Conservation (phyloP, 1,140 invertebrate species). For the Phortica variegata region DNA sequence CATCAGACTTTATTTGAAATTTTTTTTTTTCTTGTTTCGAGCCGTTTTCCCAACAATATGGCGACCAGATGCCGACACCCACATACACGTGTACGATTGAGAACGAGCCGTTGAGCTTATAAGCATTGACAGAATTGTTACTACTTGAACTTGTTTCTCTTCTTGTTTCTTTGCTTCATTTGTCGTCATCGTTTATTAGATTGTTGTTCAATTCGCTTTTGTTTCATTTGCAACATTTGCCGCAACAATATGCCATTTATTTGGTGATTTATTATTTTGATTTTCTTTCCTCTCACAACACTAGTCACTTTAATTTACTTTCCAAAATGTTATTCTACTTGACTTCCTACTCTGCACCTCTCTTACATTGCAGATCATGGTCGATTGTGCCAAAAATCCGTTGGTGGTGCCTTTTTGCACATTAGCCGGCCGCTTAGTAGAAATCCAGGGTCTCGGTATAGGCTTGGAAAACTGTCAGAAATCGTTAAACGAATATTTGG, state of each 20-base stretch:
- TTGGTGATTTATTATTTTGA: constrained; percentile 55
- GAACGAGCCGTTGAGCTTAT: constrained; percentile 43
- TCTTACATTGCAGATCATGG: constrained; percentile 69
- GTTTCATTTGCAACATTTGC: constrained; percentile 56
- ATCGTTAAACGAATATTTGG: constrained; percentile 85
- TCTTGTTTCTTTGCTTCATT: constrained; percentile 24
- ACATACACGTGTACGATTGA: constrained; percentile 19
- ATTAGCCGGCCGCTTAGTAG: constrained; percentile 68
- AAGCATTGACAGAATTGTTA: too few species aligned
- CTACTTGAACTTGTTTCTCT: constrained; percentile 46
- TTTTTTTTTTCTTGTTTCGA: constrained; percentile 18
- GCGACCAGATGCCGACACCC: constrained; percentile 54
- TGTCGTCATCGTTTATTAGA: neutral
- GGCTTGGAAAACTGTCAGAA: constrained; percentile 88
- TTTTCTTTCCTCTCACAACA: constrained; percentile 29
- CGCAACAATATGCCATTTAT: constrained; percentile 54
- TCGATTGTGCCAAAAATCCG: constrained; percentile 73
- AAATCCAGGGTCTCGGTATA: constrained; percentile 71
- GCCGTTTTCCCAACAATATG: constrained; percentile 24
- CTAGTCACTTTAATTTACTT: too few species aligned
- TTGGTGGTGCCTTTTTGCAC: constrained; percentile 77
- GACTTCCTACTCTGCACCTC: too few species aligned
- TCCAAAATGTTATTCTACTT: neutral
- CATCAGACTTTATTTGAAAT: constrained; percentile 2
- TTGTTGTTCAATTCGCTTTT: constrained; percentile 21